Percentiles rank a stretch among this genome's conserved stretches.
These are phyloP conservation scores for Cheilosia vernalis DNA, from an alignment of 2,888 invertebrate species.

Conservation along the genomic window DNA sequence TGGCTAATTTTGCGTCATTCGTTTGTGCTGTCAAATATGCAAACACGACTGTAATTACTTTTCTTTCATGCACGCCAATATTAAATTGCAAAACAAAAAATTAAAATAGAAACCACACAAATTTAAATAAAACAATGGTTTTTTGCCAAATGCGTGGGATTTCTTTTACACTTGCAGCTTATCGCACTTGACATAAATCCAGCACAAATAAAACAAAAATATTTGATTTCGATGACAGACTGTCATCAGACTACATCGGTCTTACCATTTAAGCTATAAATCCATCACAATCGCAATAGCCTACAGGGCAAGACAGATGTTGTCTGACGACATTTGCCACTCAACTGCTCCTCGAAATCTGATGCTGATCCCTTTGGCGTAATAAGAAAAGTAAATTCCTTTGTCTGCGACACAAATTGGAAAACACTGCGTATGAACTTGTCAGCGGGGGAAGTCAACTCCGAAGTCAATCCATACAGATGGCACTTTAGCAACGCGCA, in stretches of 20 bases:
- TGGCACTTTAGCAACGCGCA: conserved; percentile 60
- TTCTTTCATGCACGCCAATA: no score
- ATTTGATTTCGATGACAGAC: conserved; percentile 6
- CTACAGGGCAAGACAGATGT: conserved; percentile 73
- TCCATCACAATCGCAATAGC: conserved; percentile 68
- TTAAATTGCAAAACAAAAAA: no score
- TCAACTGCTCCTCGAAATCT: conserved; percentile 44
- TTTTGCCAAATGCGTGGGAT: not conserved
- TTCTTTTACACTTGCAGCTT: no score
- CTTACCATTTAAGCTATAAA: conserved; percentile 74
- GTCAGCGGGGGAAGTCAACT: conserved; percentile 6
- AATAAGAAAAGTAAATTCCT: conserved; percentile 52
- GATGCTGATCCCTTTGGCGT: conserved; percentile 40
- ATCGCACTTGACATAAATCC: no score
- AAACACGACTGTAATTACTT: no score
- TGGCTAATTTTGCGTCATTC: no score
- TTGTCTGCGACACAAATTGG: conserved; percentile 23
- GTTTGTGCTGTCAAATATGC: no score
- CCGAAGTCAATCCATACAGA: conserved; percentile 2
- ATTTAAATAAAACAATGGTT: no score
- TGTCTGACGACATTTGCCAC: conserved; percentile 56
- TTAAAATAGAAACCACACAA: no score
- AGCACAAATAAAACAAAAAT: not conserved
- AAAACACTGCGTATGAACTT: conserved; percentile 41
- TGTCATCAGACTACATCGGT: conserved; percentile 67